Conservation (phyloP, 2,113 vertebrate species). For the Delphinus delphis region DNA sequence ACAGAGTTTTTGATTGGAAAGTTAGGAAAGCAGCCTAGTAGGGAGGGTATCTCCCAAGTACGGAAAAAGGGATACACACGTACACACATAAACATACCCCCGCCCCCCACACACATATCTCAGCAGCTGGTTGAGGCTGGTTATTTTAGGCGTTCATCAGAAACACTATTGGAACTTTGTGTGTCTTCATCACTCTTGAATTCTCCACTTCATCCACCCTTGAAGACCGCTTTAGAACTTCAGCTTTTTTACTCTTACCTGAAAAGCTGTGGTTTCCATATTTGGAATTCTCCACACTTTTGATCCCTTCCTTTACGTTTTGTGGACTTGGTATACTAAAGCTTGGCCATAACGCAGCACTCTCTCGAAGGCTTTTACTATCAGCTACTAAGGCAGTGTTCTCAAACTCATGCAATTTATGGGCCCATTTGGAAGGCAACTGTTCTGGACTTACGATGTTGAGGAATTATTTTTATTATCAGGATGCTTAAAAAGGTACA, state of each 20-base stretch:
- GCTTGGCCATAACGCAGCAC: background rate
- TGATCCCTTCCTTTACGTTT: background rate
- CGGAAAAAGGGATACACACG: background rate
- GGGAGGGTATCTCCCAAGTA: background rate
- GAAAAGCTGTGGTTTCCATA: background rate
- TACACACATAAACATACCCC: background rate
- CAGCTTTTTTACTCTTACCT: background rate
- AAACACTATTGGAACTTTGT: background rate
- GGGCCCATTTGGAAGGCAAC: background rate
- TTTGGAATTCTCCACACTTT: background rate
- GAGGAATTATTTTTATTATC: conserved; percentile 25
- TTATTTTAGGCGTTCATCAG: background rate
- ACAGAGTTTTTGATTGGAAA: background rate
- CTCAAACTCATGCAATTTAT: background rate
- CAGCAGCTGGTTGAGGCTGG: background rate
- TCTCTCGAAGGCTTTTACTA: background rate
- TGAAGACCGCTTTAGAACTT: background rate
- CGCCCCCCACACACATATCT: background rate
- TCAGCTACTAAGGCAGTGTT: background rate
- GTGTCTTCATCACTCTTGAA: background rate
- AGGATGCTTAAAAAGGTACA: background rate
- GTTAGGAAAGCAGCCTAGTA: background rate
- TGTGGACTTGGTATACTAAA: background rate
- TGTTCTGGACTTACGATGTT: background rate
- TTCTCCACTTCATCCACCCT: background rate